Percentiles rank a stretch among this genome's conserved stretches.
Evolutionary conservation across 2,888 invertebrate species (phyloP).

Genomic region (Resseliella maxima): DNA sequence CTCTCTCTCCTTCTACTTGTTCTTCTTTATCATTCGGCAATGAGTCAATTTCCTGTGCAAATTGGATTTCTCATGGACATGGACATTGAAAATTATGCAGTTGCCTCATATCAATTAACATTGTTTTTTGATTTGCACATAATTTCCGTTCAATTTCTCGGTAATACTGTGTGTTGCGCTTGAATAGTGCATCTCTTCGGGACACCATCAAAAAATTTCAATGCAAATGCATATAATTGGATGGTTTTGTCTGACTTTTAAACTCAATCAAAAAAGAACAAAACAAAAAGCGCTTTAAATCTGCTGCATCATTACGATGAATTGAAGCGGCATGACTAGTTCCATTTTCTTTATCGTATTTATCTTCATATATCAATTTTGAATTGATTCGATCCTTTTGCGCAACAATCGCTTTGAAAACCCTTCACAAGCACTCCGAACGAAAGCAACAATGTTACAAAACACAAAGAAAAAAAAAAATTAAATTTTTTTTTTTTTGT

Average conservation of each 20-base stretch:
- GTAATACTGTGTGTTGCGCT: not conserved
- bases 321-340: constrained; percentile 20
- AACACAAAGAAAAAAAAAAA: not conserved
- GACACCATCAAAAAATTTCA: not conserved
- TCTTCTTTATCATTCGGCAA: not conserved
- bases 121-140: not conserved
- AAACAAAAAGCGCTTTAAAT: not conserved
- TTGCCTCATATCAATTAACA: not conserved
- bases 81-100: not conserved
- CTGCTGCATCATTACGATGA: constrained; percentile 1
- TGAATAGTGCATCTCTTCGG: no score
- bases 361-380: not conserved
- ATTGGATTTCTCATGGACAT: not conserved
- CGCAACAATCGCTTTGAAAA: no score
- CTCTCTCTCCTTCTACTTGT: no score
- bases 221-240: not conserved
- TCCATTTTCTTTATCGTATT: not conserved
- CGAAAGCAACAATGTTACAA: no score
- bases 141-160: not conserved
- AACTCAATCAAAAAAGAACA: not conserved
- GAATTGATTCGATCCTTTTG: constrained; percentile 25
- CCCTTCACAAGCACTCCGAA: no score
- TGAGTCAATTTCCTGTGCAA: constrained; percentile 12
- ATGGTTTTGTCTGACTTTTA: not conserved
- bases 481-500: no score